These are phyloP conservation scores for Drosophila birchii DNA, from an alignment of 2,888 invertebrate species.

Conservation along the genomic window DNA sequence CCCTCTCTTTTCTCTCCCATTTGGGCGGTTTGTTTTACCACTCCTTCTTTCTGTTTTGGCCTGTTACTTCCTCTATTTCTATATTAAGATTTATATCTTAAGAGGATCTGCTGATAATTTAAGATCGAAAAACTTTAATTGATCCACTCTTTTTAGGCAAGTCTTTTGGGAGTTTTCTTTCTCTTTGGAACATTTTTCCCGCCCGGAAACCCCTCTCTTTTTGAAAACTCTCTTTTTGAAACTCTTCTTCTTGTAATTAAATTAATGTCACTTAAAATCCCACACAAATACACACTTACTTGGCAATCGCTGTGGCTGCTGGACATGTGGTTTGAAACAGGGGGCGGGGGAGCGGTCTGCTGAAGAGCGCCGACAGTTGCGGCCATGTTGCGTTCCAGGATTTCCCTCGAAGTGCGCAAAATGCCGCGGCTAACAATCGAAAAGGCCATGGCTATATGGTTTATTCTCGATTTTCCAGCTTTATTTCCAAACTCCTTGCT, in stretches of 20 bases:
- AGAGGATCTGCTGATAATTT: too few species aligned
- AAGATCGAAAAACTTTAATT: too few species aligned
- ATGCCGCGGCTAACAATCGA: slow-evolving; percentile 77
- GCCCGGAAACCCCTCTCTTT: not conserved
- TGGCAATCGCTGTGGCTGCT: slow-evolving; percentile 51
- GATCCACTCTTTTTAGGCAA: not conserved
- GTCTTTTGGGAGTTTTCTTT: not conserved
- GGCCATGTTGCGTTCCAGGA: slow-evolving; percentile 80
- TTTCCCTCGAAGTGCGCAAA: slow-evolving; percentile 81
- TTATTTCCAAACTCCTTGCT: not conserved
- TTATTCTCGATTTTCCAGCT: slow-evolving; percentile 31
- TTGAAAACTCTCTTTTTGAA: not conserved
- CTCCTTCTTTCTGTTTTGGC: slow-evolving; percentile 5
- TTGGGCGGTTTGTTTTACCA: not conserved
- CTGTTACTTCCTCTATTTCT: not conserved
- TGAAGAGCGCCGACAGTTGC: slow-evolving; percentile 65
- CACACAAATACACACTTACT: slow-evolving; percentile 54
- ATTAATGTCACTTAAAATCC: slow-evolving; percentile 47
- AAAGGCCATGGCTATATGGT: slow-evolving; percentile 63
- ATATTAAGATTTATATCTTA: too few species aligned
- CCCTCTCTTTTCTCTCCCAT: not conserved
- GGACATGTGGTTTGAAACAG: slow-evolving; percentile 20
- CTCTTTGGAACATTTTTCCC: not conserved
- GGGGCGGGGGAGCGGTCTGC: slow-evolving; percentile 45
- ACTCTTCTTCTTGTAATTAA: slow-evolving; percentile 48